Percentiles rank a stretch among this genome's conserved stretches.
These are phyloP conservation scores for Neosilurus hyrtlii DNA, from an alignment of 2,797 vertebrate genomes.

Conservation along the genomic window DNA sequence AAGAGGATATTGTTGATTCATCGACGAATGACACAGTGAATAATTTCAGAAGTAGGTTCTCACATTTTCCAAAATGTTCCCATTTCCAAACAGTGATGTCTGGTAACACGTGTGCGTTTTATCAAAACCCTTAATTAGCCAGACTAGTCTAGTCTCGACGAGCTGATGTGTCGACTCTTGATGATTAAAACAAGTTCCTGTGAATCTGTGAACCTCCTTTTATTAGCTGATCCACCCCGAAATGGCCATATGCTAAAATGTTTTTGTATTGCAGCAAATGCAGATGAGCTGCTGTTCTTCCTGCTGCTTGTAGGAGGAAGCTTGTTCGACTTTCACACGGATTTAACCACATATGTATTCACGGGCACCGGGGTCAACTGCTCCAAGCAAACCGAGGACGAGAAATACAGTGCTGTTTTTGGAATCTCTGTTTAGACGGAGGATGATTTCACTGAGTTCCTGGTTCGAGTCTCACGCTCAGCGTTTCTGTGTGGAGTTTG, in stretches of 20 bases:
- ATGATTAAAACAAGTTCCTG: background rate
- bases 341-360: background rate
- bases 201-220: background rate
- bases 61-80: background rate
- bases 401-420: constrained; percentile 13
- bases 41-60: background rate
- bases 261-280: background rate
- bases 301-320: background rate
- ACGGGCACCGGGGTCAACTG: background rate
- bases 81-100: background rate
- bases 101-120: background rate
- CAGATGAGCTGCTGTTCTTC: constrained; percentile 12
- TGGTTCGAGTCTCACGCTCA: too few species aligned
- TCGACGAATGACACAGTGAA: background rate
- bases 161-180: background rate
- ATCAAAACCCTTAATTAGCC: constrained; percentile 5
- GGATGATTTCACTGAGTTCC: background rate
- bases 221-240: background rate
- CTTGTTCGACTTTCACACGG: background rate
- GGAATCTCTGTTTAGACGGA: background rate
- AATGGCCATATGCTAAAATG: constrained; percentile 3
- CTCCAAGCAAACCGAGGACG: background rate
- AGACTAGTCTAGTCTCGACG: background rate
- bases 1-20: background rate
- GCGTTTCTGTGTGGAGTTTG: too few species aligned